Evolutionary conservation across 2,113 vertebrate genomes (phyloP).

Genomic region (Oncorhynchus tshawytscha): DNA sequence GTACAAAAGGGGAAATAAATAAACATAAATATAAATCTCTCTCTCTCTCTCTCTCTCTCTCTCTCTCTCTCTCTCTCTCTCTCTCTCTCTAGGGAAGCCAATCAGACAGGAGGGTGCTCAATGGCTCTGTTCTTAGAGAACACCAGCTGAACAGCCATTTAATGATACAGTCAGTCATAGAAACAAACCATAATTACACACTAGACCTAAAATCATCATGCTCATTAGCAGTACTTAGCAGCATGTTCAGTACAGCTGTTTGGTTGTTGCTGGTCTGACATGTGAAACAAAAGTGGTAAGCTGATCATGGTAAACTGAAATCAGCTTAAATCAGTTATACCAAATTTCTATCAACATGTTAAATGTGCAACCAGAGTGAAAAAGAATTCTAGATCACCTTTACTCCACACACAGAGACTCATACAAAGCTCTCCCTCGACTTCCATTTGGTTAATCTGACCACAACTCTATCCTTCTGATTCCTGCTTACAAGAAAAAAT

Average conservation of each 20-base stretch:
- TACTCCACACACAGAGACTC: too few relatives aligned
- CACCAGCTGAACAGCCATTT: neutral
- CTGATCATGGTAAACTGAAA: neutral
- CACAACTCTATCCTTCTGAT: too few relatives aligned
- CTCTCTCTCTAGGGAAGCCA: neutral
- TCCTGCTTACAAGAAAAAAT: too few relatives aligned
- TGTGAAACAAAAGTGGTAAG: too few relatives aligned
- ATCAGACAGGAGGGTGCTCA: neutral
- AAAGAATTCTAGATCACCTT: too few relatives aligned
- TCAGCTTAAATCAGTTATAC: too few relatives aligned
- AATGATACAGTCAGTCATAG: neutral
- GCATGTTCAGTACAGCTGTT: neutral
- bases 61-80: neutral
- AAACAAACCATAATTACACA: constrained; percentile 4
- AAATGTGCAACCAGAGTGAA: too few relatives aligned
- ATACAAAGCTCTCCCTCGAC: too few relatives aligned
- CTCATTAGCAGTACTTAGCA: neutral
- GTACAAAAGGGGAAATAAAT: too few relatives aligned
- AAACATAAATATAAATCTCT: neutral
- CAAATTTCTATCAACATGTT: too few relatives aligned
- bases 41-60: neutral
- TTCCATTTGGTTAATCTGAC: too few relatives aligned
- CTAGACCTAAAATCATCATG: neutral
- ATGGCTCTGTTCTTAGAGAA: neutral
- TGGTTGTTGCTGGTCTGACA: too few relatives aligned